phyloP scores from a whole-genome alignment of 30 jellyfish, hydroid and myxozoan genomes.

The Pelagia noctiluca region DNA sequence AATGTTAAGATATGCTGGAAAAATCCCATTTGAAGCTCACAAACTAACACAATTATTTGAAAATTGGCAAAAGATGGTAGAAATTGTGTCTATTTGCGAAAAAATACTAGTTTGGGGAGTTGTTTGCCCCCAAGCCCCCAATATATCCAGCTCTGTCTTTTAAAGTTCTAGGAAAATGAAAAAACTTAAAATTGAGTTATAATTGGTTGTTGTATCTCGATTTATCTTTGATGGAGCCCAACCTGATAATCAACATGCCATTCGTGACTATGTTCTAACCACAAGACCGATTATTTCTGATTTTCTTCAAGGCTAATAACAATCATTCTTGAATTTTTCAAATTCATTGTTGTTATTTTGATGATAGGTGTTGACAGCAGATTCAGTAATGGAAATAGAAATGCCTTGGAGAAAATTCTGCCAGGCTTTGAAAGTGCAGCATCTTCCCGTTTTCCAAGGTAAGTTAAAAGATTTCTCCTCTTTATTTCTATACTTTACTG shows the following conservation, averaged over 20 bases:
- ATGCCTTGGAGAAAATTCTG: conserved; percentile 37
- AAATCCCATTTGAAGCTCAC: no score
- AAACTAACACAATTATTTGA: no score
- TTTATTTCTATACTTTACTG: not conserved
- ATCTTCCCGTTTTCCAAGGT: not conserved
- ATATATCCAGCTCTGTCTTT: no score
- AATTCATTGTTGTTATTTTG: not conserved
- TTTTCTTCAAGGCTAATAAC: not conserved
- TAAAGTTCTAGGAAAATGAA: no score
- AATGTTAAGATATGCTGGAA: no score
- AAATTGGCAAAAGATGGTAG: no score
- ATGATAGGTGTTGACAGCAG: conserved; percentile 51
- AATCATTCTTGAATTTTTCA: not conserved
- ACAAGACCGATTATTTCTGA: not conserved
- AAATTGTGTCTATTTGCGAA: no score
- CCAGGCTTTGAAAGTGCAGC: conserved; percentile 35
- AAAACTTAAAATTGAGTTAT: no score
- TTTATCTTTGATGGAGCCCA: not conserved
- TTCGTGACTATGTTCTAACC: not conserved
- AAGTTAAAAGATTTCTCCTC: not conserved
- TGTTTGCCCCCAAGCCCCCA: no score
- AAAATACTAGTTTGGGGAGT: no score
- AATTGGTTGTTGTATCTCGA: not conserved
- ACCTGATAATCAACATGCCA: not conserved
- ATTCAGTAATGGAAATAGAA: conserved; percentile 46